Percentiles rank a stretch among this genome's conserved stretches.
Conservation (phyloP, 2,888 invertebrate species). For the Phrixothrix hirtus region DNA sequence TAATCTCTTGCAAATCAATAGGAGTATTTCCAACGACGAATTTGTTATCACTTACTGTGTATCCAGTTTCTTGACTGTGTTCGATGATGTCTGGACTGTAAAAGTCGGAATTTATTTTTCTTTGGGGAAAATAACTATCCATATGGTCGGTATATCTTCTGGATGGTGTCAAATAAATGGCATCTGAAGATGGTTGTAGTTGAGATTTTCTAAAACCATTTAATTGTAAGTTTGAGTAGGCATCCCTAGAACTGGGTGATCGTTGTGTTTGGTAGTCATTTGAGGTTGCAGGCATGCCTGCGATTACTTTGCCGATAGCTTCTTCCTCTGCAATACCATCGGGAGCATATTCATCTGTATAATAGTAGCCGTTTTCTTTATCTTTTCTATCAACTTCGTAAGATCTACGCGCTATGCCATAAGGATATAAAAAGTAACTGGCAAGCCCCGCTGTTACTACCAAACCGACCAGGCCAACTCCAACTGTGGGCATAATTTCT, state of each 20-base stretch:
- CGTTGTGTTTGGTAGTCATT: constrained; percentile 37
- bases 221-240: constrained; percentile 38
- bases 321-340: constrained; percentile 77
- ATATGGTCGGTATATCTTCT: constrained; percentile 30
- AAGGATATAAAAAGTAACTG: constrained; percentile 77
- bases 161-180: constrained; percentile 38
- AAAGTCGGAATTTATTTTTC: constrained; percentile 15
- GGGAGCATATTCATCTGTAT: constrained; percentile 68
- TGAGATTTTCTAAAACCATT: constrained; percentile 34
- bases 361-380: constrained; percentile 62
- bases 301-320: constrained; percentile 73
- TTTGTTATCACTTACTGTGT: constrained; percentile 51
- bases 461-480: constrained; percentile 74
- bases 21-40: constrained; percentile 71
- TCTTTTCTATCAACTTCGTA: constrained; percentile 69
- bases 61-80: constrained; percentile 34
- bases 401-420: constrained; percentile 67
- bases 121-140: constrained; percentile 23
- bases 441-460: constrained; percentile 76
- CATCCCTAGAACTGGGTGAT: constrained; percentile 40
- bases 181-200: constrained; percentile 42
- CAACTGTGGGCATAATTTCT: constrained; percentile 81
- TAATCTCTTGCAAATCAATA: constrained; percentile 62
- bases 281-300: constrained; percentile 57
- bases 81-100: constrained; percentile 25